Evolutionary conservation across 2,888 invertebrate species (phyloP), one percentile per base, ranked within the genome.

Genomic region (Strigamia crassipes): DNA sequence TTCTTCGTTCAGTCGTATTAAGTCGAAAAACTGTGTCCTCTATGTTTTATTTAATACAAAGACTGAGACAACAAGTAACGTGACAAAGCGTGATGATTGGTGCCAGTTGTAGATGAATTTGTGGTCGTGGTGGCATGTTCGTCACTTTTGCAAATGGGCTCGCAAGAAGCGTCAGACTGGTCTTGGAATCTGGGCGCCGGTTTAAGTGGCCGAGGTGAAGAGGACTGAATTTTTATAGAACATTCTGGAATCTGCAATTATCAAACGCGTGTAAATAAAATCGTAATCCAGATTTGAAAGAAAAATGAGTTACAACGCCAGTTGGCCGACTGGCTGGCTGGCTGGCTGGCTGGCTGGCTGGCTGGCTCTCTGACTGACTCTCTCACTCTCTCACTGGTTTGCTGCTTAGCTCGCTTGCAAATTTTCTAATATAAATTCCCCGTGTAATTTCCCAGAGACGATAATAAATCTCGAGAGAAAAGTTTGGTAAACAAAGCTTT

Each of bases 171-270:
- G 34, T 78, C 79, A 41, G 42, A 42, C 21, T 41, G 42, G 21
- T 78, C 79, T 42, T 78, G 79, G 38, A 42, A 78, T 42, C 79
- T 41, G 46, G 80, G 31, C 10, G 80, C 61, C 18, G 51, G 81
- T 82, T 51, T 91, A 91, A 88, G 95, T 95, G 87, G 95, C 95
- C 88, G 94, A 94, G 86, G 94, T 94, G 88, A 95, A 95, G 84
- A 95, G 91, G 85, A 95, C 94, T 46, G 95, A 95, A 89, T 94
- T 95, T 89, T 95, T 95, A 90, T 95, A 95, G 89, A 66, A 66
- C 66, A 81, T 56, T 81, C 81, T 56, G 61, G 81, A 61, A 66
- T 56, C 78, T 78, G 78, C 6, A 78, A 78, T 27, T 27, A 73
- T 56, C 18, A 56, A 13, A 73, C 31, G 1, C 3, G 4, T 12